These are phyloP conservation scores for Heloderma charlesbogerti DNA, from an alignment of 2,113 vertebrate genomes.

Conservation along the genomic window DNA sequence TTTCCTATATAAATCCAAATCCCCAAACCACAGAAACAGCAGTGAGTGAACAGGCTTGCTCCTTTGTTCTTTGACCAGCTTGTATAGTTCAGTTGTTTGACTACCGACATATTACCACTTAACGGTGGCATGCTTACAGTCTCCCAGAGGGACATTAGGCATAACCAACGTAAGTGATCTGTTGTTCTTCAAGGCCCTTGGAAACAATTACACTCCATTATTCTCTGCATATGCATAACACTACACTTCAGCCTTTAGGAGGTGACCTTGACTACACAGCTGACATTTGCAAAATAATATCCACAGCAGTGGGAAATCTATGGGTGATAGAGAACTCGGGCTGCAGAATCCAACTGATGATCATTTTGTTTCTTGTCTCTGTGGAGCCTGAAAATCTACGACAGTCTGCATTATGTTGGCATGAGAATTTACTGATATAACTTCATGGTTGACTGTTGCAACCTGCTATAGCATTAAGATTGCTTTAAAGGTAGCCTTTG, in stretches of 20 bases:
- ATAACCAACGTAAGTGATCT: background rate
- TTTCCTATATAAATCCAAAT: background rate
- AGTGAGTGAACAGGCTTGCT: background rate
- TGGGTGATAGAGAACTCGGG: background rate
- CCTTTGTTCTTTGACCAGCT: too few relatives aligned
- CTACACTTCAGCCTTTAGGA: background rate
- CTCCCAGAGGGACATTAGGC: background rate
- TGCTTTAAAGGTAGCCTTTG: constrained; percentile 38
- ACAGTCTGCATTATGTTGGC: background rate
- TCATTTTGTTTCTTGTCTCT: background rate
- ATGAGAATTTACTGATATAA: constrained; percentile 14
- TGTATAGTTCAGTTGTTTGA: background rate
- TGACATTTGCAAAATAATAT: background rate
- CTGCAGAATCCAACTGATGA: background rate
- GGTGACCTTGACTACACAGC: background rate
- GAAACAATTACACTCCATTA: background rate
- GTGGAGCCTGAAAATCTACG: background rate
- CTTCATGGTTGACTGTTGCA: constrained; percentile 8
- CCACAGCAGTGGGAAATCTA: background rate
- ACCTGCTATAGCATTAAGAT: constrained; percentile 19
- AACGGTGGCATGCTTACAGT: background rate
- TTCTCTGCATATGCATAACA: background rate
- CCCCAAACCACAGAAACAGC: background rate
- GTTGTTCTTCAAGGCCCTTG: background rate
- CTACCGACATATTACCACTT: background rate